phyloP scores from a whole-genome alignment of 2,888 invertebrate genomes.

The Nyleta sp. region DNA sequence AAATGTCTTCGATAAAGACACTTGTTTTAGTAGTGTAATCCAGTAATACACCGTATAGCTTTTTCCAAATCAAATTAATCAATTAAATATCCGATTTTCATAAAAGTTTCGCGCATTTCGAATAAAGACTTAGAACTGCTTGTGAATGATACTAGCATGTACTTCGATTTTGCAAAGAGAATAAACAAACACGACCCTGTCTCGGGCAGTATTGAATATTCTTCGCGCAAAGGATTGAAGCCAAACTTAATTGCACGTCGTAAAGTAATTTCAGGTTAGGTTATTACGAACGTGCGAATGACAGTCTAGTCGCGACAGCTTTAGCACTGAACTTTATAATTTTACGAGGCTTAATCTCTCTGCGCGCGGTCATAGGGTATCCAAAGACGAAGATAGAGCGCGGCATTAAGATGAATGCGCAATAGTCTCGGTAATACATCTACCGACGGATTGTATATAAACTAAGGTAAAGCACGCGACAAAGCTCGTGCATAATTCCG shows the following conservation, averaged over 20 bases:
- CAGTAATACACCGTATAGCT: too few relatives aligned
- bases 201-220: constrained; percentile 23
- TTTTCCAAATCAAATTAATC: too few relatives aligned
- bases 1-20: too few relatives aligned
- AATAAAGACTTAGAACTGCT: too few relatives aligned
- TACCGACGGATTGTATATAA: constrained; percentile 58
- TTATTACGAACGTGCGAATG: constrained; percentile 75
- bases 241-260: constrained; percentile 68
- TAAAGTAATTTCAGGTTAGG: constrained; percentile 74
- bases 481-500: constrained; percentile 64
- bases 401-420: too few relatives aligned
- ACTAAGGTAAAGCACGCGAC: constrained; percentile 60
- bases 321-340: constrained; percentile 75
- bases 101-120: too few relatives aligned
- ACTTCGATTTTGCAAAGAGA: constrained; percentile 14
- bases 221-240: constrained; percentile 44
- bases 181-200: not conserved
- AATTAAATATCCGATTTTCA: too few relatives aligned
- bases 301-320: constrained; percentile 69
- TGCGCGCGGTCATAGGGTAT: constrained; percentile 56
- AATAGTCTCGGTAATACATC: constrained; percentile 63
- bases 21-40: too few relatives aligned
- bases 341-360: constrained; percentile 74
- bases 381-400: too few relatives aligned
- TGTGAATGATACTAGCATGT: too few relatives aligned